phyloP scores from a whole-genome alignment of 2,113 vertebrate genomes.

The Rallus limicola region DNA sequence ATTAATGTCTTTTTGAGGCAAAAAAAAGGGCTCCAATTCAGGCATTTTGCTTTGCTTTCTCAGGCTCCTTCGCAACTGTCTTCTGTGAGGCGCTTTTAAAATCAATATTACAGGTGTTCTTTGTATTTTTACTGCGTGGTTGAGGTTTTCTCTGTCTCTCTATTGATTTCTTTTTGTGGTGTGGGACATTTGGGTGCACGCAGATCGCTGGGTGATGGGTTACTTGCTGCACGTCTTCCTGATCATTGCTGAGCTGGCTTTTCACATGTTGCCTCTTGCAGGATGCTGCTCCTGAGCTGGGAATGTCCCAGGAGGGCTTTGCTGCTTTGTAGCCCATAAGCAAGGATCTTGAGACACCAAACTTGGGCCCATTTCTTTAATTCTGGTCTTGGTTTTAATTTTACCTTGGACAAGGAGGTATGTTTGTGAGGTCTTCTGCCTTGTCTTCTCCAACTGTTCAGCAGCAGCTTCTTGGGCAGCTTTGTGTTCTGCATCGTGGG shows the following conservation, averaged over 20 bases:
- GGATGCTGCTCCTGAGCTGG: not conserved
- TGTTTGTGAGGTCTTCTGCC: not conserved
- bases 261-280: not conserved
- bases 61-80: not conserved
- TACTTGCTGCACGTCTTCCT: not conserved
- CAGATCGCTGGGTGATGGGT: constrained; percentile 40
- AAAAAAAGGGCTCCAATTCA: constrained; percentile 37
- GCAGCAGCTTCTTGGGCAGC: not conserved
- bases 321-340: accelerated
- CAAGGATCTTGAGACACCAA: not conserved
- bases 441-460: not conserved
- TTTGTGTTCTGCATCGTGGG: accelerated
- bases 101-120: constrained; percentile 65
- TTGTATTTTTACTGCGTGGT: constrained; percentile 52
- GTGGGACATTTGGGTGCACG: constrained; percentile 25
- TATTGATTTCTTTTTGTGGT: constrained; percentile 68
- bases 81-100: constrained; percentile 36
- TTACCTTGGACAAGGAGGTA: accelerated
- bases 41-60: constrained; percentile 35
- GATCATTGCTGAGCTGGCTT: not conserved
- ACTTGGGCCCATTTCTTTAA: not conserved
- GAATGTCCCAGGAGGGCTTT: not conserved
- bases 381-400: not conserved
- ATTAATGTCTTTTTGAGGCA: constrained; percentile 5
- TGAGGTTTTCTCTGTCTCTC: constrained; percentile 27